Percentiles rank a stretch among this genome's conserved stretches.
Evolutionary conservation across 2,797 vertebrate genomes (phyloP).

Genomic region (Danio albolineatus): DNA sequence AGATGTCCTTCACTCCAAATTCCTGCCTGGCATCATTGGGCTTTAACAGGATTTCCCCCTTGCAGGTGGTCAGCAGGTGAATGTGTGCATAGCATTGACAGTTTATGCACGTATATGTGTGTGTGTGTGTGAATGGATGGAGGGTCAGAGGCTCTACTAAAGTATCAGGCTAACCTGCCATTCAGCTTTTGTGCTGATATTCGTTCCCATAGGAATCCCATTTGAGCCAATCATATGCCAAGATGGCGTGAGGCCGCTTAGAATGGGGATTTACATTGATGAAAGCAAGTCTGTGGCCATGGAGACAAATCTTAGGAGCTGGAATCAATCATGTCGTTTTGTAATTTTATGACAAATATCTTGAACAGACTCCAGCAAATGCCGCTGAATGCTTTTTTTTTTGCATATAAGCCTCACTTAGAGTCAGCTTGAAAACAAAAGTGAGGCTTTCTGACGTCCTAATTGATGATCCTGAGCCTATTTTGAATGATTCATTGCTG

Average conservation of each 20-base stretch:
- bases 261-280: neutral
- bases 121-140: constrained; percentile 10
- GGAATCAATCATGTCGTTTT: constrained; percentile 22
- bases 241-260: constrained; percentile 17
- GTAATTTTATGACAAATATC: constrained; percentile 13
- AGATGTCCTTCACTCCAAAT: constrained; percentile 49
- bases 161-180: constrained; percentile 15
- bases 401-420: neutral
- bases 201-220: constrained; percentile 39
- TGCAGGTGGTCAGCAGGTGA: constrained; percentile 24
- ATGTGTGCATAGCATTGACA: constrained; percentile 12
- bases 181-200: neutral
- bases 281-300: constrained; percentile 29
- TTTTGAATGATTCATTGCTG: neutral
- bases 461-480: neutral
- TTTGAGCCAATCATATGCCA: constrained; percentile 25
- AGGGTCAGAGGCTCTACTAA: constrained; percentile 31
- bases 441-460: neutral
- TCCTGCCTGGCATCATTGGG: constrained; percentile 42
- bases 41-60: constrained; percentile 36
- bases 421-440: constrained; percentile 16
- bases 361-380: neutral
- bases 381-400: neutral
- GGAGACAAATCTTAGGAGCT: constrained; percentile 16
- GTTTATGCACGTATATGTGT: constrained; percentile 28